phyloP scores from a whole-genome alignment of 1,140 invertebrate genomes.

The Camponotus vicinus region DNA sequence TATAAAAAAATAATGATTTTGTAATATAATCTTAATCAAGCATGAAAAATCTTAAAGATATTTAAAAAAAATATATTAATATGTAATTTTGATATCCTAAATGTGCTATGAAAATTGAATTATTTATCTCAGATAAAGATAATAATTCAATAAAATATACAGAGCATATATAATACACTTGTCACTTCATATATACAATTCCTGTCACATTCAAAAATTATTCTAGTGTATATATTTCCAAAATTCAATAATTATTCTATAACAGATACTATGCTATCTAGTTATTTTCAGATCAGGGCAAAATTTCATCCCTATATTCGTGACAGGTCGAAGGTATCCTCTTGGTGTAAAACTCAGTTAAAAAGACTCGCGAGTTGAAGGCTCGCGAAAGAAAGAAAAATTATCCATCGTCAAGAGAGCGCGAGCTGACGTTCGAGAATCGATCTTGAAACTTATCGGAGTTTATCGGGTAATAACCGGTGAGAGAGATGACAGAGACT shows the following conservation, averaged over 20 bases:
- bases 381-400: slow-evolving; percentile 19
- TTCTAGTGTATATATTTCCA: background rate
- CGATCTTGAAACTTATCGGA: slow-evolving; percentile 75
- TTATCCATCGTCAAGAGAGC: slow-evolving; percentile 36
- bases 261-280: background rate
- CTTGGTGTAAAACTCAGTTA: slow-evolving; percentile 11
- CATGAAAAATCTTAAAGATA: background rate
- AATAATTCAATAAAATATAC: background rate
- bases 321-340: background rate
- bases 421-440: slow-evolving; percentile 71
- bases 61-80: background rate
- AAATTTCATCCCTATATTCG: slow-evolving; percentile 12
- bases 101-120: background rate
- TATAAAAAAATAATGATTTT: background rate
- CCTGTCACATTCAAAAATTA: background rate
- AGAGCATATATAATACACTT: background rate
- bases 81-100: background rate
- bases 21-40: background rate
- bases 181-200: background rate
- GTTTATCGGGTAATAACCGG: slow-evolving; percentile 74
- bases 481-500: slow-evolving; percentile 68
- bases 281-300: background rate
- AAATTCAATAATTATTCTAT: slow-evolving; percentile 1
- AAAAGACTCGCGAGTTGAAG: background rate
- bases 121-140: background rate